Conservation (phyloP, 2,888 invertebrate species). For the Diachrysia chrysitis region DNA sequence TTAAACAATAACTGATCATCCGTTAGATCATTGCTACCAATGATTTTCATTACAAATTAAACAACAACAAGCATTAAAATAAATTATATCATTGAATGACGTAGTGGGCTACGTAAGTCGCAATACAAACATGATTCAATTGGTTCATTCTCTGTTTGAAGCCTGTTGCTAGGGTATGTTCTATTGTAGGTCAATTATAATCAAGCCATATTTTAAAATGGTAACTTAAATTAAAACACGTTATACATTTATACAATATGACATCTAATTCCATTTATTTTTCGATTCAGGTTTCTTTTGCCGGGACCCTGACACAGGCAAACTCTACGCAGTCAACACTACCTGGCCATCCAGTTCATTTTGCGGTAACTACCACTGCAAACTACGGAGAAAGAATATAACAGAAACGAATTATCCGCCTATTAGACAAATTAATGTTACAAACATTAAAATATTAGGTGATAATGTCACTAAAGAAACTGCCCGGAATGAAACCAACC, state of each 20-base stretch:
- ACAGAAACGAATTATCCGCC: slow-evolving; percentile 60
- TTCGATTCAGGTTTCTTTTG: slow-evolving; percentile 80
- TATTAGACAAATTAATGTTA: slow-evolving; percentile 67
- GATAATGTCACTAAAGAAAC: slow-evolving; percentile 12
- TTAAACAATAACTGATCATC: slow-evolving; percentile 11
- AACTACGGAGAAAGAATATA: slow-evolving; percentile 68
- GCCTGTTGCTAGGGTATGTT: too few relatives aligned
- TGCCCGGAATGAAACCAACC: too few relatives aligned
- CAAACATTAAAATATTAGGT: slow-evolving; percentile 38
- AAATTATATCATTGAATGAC: slow-evolving; percentile 5
- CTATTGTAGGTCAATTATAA: too few relatives aligned
- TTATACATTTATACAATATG: too few relatives aligned
- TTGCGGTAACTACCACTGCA: slow-evolving; percentile 85
- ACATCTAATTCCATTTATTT: too few relatives aligned
- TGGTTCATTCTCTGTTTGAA: too few relatives aligned
- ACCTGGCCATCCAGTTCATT: slow-evolving; percentile 82
- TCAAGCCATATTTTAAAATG: too few relatives aligned
- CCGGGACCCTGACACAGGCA: slow-evolving; percentile 83
- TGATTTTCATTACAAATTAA: slow-evolving; percentile 12
- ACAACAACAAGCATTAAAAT: slow-evolving; percentile 16
- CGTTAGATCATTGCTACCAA: slow-evolving; percentile 10
- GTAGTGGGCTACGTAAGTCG: background rate
- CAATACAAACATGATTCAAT: slow-evolving; percentile 12
- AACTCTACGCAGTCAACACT: slow-evolving; percentile 75
- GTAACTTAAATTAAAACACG: too few relatives aligned